These are phyloP conservation scores for Batillaria attramentaria DNA, from an alignment of 1,140 invertebrate genomes.

Conservation along the genomic window DNA sequence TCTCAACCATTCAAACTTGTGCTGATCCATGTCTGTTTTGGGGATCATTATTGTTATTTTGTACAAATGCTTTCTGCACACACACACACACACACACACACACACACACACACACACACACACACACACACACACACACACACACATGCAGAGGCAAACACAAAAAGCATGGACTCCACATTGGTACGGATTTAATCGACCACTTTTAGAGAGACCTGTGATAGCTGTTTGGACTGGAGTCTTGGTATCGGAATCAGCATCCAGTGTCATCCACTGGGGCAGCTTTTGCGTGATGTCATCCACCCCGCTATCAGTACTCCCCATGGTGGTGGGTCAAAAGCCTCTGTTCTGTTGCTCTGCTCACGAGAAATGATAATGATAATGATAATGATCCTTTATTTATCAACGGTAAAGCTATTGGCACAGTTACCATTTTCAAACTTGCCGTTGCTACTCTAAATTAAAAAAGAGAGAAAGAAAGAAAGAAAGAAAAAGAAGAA, in stretches of 20 bases:
- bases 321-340: neutral
- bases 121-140: conserved; percentile 1
- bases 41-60: no score
- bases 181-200: no score
- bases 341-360: no score
- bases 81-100: neutral
- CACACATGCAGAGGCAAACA: neutral
- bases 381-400: neutral
- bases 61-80: no score
- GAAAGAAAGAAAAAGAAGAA: no score
- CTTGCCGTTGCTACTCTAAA: neutral
- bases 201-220: neutral
- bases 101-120: conserved; percentile 12
- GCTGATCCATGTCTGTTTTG: no score
- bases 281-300: neutral
- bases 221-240: neutral
- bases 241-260: conserved; percentile 16
- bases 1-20: no score
- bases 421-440: neutral
- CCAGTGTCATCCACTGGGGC: conserved; percentile 25
- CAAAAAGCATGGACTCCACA: neutral
- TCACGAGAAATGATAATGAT: no score
- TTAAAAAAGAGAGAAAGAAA: no score
- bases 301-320: neutral
- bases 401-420: neutral